Evolutionary conservation across 2,113 vertebrate species (phyloP), one percentile per base, ranked within the genome.

Genomic region (Chunga burmeisteri): DNA sequence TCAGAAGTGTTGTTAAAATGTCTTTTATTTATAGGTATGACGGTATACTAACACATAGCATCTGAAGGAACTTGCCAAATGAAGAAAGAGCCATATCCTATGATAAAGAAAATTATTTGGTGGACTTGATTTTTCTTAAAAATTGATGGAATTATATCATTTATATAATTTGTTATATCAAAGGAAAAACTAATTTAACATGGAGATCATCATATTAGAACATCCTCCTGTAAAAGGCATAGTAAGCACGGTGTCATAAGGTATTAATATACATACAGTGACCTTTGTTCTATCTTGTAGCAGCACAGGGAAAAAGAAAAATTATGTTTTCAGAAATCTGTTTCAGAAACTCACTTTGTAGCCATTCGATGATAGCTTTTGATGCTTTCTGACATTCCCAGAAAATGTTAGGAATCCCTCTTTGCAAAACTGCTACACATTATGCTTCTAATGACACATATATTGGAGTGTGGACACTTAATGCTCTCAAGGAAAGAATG

Each of bases 201-300:
- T 27, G 23, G 40, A 87, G 29, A 30, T 92, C 32, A 72, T 86
- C 5, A 16, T 87, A 72, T 74, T 89, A 86, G 61, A 90, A 78
- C 49, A 82, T 65, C 19, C 14, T 93, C 8, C 32, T 80, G 36
- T 81, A 70, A 86, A 91, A 95, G 65, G 49, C 86, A 79, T 62
- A 84, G 30, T 65, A 61, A 87, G 53, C 44, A 65, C 0, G 0
- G 16, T 92, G 25, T 68, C 32, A 70, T 63, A 66, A 86, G 72
- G 61, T 84, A 42, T 77, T 88, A 88, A 80, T 94, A 81, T 89
- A 58, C 61, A 87, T 78, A 38, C 46, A 59, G 66, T 88, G 68
- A 81, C 81, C 75, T 95, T 94, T 96, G 56, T 94, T 94, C 56
- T 86, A 3, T 66, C 72, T 95, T 72, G 61, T 73, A 90, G 61